Conservation (phyloP, 2,797 vertebrate species). For the Muscicapa striata region DNA sequence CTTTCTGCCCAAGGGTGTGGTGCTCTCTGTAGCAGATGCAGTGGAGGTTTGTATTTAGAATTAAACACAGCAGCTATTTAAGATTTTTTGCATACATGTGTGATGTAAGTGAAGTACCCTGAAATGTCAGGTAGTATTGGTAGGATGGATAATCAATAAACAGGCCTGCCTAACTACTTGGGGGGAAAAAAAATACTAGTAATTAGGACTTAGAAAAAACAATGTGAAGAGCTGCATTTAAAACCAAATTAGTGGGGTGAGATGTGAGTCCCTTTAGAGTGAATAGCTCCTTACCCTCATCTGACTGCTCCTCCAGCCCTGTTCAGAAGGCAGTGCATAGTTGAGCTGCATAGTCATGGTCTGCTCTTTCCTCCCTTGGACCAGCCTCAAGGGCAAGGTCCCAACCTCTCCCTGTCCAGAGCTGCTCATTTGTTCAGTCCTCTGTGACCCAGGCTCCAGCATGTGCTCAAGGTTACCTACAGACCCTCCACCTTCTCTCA, state of each 20-base stretch:
- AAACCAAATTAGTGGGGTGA: neutral
- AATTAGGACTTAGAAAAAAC: neutral
- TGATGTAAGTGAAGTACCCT: neutral
- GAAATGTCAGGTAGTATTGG: neutral
- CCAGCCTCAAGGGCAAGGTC: neutral
- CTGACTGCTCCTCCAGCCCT: neutral
- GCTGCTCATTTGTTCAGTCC: neutral
- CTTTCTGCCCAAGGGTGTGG: neutral
- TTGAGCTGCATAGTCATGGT: neutral
- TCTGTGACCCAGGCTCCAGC: neutral
- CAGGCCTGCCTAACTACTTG: neutral
- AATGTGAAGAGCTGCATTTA: neutral
- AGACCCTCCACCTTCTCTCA: neutral
- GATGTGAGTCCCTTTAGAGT: neutral
- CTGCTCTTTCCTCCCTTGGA: neutral
- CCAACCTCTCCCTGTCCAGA: neutral
- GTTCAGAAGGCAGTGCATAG: neutral
- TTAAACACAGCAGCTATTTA: neutral
- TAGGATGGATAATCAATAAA: neutral
- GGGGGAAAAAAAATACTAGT: neutral
- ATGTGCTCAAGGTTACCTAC: rapidly evolving
- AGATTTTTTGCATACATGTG: neutral
- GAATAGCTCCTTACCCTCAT: neutral
- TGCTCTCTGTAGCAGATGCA: neutral
- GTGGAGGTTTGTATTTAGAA: neutral